Evolutionary conservation across 2,888 invertebrate species (phyloP).

Genomic region (Timema cristinae): DNA sequence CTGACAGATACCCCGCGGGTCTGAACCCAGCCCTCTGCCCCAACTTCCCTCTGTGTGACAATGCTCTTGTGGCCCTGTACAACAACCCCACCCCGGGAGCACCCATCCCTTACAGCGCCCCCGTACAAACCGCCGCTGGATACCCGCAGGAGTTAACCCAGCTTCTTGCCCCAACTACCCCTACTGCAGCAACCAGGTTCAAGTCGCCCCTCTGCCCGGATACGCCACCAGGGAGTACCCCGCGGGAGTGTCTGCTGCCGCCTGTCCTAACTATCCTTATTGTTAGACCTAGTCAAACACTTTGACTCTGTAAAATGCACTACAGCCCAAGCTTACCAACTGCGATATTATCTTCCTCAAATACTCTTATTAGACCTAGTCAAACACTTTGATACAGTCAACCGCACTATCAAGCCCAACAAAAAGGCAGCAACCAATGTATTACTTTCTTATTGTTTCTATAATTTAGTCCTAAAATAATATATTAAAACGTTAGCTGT

Average conservation of each 20-base stretch:
- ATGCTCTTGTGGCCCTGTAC: constrained; percentile 47
- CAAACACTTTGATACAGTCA: constrained; percentile 34
- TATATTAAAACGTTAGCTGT: too few species aligned
- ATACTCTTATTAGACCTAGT: constrained; percentile 47
- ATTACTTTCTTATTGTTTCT: too few species aligned
- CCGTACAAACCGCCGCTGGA: constrained; percentile 33
- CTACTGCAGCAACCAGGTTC: constrained; percentile 44
- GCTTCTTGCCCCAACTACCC: constrained; percentile 59
- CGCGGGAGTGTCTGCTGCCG: constrained; percentile 47
- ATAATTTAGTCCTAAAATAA: too few species aligned
- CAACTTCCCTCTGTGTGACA: constrained; percentile 55
- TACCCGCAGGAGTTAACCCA: constrained; percentile 54
- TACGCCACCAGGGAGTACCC: constrained; percentile 48
- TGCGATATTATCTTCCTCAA: constrained; percentile 45
- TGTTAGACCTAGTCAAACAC: constrained; percentile 44
- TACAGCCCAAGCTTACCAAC: too few species aligned
- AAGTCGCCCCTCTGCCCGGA: constrained; percentile 46
- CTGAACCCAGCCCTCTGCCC: constrained; percentile 56
- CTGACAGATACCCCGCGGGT: constrained; percentile 54
- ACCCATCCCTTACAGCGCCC: constrained; percentile 43
- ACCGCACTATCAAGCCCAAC: neutral
- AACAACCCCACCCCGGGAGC: constrained; percentile 44
- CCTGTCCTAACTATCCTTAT: constrained; percentile 50
- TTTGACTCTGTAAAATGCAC: constrained; percentile 23
- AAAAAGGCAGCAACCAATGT: too few species aligned